Base-by-base conservation (phyloP, 2,888 invertebrate species). In the Platycheirus rosarum region DNA sequence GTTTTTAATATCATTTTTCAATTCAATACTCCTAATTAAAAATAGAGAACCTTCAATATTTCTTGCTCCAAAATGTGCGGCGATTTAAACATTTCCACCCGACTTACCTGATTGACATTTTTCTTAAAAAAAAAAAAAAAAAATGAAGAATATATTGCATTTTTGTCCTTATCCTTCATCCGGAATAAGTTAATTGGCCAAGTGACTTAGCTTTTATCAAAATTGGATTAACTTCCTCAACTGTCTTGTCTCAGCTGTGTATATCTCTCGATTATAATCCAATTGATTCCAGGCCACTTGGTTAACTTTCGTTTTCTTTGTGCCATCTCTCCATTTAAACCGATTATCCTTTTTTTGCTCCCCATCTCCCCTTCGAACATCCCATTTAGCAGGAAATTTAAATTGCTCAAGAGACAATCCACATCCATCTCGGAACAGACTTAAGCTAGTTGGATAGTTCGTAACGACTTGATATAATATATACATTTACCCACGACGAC, bases 331-430 rank as follows among this genome's bases (percentile, higher is more conserved):
- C 23, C 26, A 18, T 57, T 48, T 69, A 57, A 69, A 69, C 57
- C 48, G 37, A 69, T 77, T 77, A 77, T 77, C 77, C 65, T 37
- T 65, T 65, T 53, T 53, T 0, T 35, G 4, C 7, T 32, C 8
- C 16, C 46, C 35, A 29, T 29, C 11, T 20, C 26, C 14, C n/a
- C 23, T 8, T 40, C 40, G 16, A 11, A 35, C 32, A 5, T 49
- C 46, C 35, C 40, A 48, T 13, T 42, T 11, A 44, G 70, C 57
- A 71, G 26, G 57, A 65, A 57, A 49, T 71, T 65, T 32, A 57
- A 70, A 57, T 65, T 51, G 35, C 49, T 40, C 20, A 4, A 40
- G 2, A 13, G n/a, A 13, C 37, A 40, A 13, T 32, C 8, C 29
- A 5, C 37, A 40, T 40, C 37, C 13, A 40, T 40, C 13, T 40